Percentiles rank a stretch among this genome's conserved stretches.
Evolutionary conservation across 1,140 invertebrate genomes (phyloP).

Genomic region (Probaryconus sp.): DNA sequence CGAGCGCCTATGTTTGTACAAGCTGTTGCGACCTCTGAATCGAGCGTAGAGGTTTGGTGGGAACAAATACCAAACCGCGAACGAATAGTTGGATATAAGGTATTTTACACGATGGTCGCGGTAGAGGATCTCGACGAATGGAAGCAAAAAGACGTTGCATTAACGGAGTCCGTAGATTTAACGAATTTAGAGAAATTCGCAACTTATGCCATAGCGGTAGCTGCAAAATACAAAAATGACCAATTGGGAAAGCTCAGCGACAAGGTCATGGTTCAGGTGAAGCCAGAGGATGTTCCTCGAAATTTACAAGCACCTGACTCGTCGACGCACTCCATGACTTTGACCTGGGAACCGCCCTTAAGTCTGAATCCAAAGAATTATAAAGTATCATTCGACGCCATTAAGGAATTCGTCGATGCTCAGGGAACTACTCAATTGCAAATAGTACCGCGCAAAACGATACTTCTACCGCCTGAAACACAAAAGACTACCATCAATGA

Average conservation of each 20-base stretch:
- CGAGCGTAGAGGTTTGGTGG: constrained; percentile 96
- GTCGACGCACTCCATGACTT: constrained; percentile 92
- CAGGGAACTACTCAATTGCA: constrained; percentile 94
- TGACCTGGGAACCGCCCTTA: constrained; percentile 96
- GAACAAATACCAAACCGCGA: constrained; percentile 91
- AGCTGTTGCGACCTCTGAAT: constrained; percentile 94
- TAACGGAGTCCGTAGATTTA: constrained; percentile 94
- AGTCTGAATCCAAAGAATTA: constrained; percentile 93
- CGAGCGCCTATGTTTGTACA: constrained; percentile 93
- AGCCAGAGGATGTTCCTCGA: constrained; percentile 93
- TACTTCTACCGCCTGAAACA: constrained; percentile 84
- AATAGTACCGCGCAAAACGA: constrained; percentile 85
- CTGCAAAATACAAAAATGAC: constrained; percentile 86
- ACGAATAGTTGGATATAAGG: constrained; percentile 93
- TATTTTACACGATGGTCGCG: constrained; percentile 95
- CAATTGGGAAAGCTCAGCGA: constrained; percentile 84
- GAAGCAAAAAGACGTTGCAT: constrained; percentile 89
- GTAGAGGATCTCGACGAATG: constrained; percentile 95
- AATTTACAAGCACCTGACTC: constrained; percentile 91
- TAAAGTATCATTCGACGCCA: constrained; percentile 94
- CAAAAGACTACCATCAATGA: constrained; percentile 89
- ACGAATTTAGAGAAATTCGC: constrained; percentile 93
- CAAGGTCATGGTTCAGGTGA: constrained; percentile 91
- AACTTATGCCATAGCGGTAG: constrained; percentile 95
- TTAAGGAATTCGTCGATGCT: constrained; percentile 96